Conservation (phyloP, 2,888 invertebrate genomes). For the Pachymerium ferrugineum region DNA sequence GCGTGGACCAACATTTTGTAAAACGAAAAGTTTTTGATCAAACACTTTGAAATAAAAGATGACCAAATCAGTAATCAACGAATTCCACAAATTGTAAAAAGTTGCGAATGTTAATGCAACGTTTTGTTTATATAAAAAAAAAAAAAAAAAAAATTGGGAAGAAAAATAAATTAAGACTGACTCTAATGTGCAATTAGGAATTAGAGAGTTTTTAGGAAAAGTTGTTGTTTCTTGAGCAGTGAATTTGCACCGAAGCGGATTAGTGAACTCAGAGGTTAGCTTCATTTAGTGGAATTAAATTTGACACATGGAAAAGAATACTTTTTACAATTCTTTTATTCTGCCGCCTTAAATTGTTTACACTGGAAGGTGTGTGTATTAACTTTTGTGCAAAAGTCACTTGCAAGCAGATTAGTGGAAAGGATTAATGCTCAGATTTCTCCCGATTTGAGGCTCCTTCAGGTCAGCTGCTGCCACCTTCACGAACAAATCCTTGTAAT, state of each 20-base stretch:
- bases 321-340: not conserved
- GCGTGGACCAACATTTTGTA: no score
- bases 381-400: constrained; percentile 9
- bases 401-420: not conserved
- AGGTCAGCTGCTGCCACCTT: constrained; percentile 7
- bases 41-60: no score
- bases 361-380: not conserved
- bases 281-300: constrained; percentile 20
- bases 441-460: not conserved
- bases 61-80: no score
- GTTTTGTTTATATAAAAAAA: no score
- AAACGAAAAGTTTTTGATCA: no score
- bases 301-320: constrained; percentile 9
- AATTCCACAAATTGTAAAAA: no score
- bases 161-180: not conserved
- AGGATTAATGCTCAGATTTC: not conserved
- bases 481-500: not conserved
- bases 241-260: not conserved
- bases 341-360: not conserved
- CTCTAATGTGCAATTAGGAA: constrained; percentile 11
- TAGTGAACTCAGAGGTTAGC: not conserved
- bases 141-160: no score
- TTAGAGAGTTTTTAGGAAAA: not conserved
- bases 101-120: no score
- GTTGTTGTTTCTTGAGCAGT: no score